phyloP scores from a whole-genome alignment of 2,113 vertebrate species.

The Alouatta palliata region DNA sequence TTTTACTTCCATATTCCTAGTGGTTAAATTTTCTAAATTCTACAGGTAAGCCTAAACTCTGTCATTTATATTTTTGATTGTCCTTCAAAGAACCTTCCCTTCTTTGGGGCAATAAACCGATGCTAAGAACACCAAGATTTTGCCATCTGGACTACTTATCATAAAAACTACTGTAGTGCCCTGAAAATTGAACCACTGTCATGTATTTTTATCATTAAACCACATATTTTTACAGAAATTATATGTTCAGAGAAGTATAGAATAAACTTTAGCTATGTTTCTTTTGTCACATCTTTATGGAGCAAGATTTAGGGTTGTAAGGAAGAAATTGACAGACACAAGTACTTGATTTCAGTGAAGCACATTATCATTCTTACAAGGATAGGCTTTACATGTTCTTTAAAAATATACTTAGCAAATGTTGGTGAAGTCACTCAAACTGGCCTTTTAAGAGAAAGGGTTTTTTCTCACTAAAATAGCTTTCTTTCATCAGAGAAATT shows the following conservation, averaged over 20 bases:
- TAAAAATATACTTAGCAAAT: background rate
- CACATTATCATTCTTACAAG: background rate
- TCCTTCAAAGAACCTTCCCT: conserved; percentile 80
- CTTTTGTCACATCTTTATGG: background rate
- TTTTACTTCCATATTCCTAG: conserved; percentile 70
- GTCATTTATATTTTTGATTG: conserved; percentile 79
- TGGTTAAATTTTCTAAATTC: conserved; percentile 77
- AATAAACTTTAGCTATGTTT: conserved; percentile 41
- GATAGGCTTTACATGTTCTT: background rate
- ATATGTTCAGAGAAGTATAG: conserved; percentile 76
- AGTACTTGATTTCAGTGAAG: conserved; percentile 24
- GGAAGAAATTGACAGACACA: background rate
- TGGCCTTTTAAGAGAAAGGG: background rate
- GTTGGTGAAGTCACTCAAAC: background rate
- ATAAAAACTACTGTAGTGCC: conserved; percentile 73
- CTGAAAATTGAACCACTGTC: conserved; percentile 74
- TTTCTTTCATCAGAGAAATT: conserved; percentile 22
- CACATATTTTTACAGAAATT: conserved; percentile 76
- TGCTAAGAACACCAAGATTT: conserved; percentile 74
- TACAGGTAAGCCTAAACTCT: conserved; percentile 62
- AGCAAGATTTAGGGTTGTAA: background rate
- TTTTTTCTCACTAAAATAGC: background rate
- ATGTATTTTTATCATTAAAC: conserved; percentile 76
- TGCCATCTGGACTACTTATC: conserved; percentile 76
- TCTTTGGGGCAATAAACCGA: conserved; percentile 79